Evolutionary conservation across 2,113 vertebrate genomes (phyloP).

Genomic region (Tympanuchus pallidicinctus): DNA sequence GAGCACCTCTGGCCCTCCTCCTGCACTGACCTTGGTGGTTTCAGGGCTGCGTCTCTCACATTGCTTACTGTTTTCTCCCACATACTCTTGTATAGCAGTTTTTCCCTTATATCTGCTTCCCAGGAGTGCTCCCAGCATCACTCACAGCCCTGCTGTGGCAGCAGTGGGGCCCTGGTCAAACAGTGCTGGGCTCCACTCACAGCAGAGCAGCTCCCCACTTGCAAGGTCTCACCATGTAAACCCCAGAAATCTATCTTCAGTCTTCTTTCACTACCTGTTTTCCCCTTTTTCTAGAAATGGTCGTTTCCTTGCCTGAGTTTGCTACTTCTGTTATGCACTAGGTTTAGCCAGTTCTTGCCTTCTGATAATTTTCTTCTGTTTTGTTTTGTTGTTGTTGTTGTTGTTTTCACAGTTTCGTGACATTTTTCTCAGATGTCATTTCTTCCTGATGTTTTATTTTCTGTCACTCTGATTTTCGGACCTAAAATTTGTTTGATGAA

Average conservation of each 20-base stretch:
- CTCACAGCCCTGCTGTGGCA: not conserved
- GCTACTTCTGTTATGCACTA: not conserved
- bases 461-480: not conserved
- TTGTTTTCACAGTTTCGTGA: not conserved
- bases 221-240: not conserved
- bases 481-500: not conserved
- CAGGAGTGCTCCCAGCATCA: not conserved
- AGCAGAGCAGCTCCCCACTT: not conserved
- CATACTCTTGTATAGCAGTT: not conserved
- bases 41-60: not conserved
- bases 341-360: not conserved
- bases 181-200: not conserved
- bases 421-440: not conserved
- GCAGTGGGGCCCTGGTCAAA: not conserved
- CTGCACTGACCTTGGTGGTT: not conserved
- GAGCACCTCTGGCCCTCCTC: not conserved
- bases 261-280: not conserved
- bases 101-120: not conserved
- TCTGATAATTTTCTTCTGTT: not conserved
- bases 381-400: no score
- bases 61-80: not conserved
- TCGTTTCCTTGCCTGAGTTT: not conserved
- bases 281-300: not conserved
- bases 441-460: not conserved
- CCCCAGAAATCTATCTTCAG: not conserved